Evolutionary conservation across 2,888 invertebrate genomes (phyloP), one percentile per base, ranked within the genome.

Genomic region (Mesochorus sp.): DNA sequence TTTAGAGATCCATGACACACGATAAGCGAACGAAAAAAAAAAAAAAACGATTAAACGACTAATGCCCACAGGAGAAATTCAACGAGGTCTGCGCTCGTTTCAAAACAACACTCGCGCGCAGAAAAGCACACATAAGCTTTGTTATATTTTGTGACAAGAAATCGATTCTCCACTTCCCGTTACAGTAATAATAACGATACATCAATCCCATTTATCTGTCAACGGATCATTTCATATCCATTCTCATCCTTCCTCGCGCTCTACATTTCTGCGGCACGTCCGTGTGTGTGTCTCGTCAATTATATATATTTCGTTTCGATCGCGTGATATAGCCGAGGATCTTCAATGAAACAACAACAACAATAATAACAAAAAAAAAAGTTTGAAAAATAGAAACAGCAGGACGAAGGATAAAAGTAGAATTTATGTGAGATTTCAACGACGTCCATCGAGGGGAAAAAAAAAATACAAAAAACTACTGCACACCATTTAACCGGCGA

Each of bases 141-240:
- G 31, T 76, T 76, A 57, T 64, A 49, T 70, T 72, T 76, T 64
- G 42, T 76, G 76, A 76, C 76, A 53, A 71, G 66, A 76, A 76
- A 76, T 76, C 76, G 76, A 76, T 76, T 76, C 42, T 31, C 14
- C 34, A 53, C 57, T 76, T 67, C 66, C 76, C 51, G 59, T 19
- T 21, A n/a, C 14, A 10, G 26, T 55, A 70, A 49, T 51, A 51
- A 71, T 61, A 71, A 61, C 49, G 28, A 57, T n/a, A 57, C 55
- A 55, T 64, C 37, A 34, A 51, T n/a, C 39, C 51, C 67, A 31
- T 74, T 61, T 37, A 26, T 47, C 62, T 47, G 68, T 55, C 62
- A 37, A 14, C 28, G 26, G 59, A 49, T 51, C 61, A 61, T 59
- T 70, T 28, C 59, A 61, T 49, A 19, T 28, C 19, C 47, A 14